Evolutionary conservation across 2,113 vertebrate species (phyloP), one percentile per base, ranked within the genome.

Genomic region (Anthoscopus minutus): DNA sequence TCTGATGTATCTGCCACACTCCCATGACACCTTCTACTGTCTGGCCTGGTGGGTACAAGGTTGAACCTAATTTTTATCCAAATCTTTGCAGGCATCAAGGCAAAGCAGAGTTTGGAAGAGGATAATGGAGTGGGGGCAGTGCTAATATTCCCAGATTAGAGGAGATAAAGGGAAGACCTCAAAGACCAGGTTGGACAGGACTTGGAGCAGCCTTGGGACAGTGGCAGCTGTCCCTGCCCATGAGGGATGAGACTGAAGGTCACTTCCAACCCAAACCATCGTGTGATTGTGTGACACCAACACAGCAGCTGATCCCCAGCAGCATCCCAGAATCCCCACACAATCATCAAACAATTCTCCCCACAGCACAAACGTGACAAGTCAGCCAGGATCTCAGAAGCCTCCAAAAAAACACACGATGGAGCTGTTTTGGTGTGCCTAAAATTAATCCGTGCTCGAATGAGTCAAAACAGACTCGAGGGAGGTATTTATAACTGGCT

Each of bases 401-500:
- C 31, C 38, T 2, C n/a, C 30, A 15, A 47, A 80, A 79, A 54
- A 83, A 35, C 10, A 35, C 7, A 23, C 25, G 6, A 66, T 0
- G 18, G 83, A 84, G 82, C 76, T 18, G 20, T 17, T 84, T 19
- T 16, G 40, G 44, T 81, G 44, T n/a, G 40, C 38, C 86, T 84
- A 54, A 86, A 81, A 83, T 78, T 37, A 62, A 58, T 2, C 22
- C 5, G 4, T 4, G 13, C 37, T n/a, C 51, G 23, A 80, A 61
- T 89, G 93, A 96, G 81, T 93, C 83, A 88, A 90, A 79, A 6
- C 42, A 81, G 65, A 19, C 33, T 13, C 7, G 14, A 58, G 73
- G 3, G 35, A 67, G 35, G 47, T 64, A 60, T 95, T 94, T 94
- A 58, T 78, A 94, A 61, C 33, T 0, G 18, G n/a, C 17, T 33